Evolutionary conservation across 2,113 vertebrate genomes (phyloP).

Genomic region (Myrmecophaga tridactyla): DNA sequence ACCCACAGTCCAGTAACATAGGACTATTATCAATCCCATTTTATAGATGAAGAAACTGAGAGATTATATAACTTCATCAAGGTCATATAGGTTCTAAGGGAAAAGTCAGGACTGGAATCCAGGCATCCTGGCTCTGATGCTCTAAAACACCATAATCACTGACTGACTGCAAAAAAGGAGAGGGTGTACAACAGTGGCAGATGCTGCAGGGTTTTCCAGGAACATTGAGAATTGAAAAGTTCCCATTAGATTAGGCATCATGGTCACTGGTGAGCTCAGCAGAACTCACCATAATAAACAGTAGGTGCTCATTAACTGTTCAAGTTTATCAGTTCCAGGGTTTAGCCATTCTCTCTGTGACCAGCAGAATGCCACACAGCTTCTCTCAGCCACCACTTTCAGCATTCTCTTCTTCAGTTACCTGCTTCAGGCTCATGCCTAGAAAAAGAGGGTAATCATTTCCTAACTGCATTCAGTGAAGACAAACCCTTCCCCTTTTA

Average conservation of each 20-base stretch:
- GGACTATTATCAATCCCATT: not conserved
- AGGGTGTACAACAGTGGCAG: not conserved
- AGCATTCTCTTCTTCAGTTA: not conserved
- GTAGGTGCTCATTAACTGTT: not conserved
- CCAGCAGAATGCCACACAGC: not conserved
- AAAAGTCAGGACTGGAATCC: not conserved
- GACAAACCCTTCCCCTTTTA: not conserved
- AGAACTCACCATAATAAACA: not conserved
- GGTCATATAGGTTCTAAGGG: not conserved
- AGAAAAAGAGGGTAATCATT: not conserved
- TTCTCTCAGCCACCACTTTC: not conserved
- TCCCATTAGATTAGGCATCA: not conserved
- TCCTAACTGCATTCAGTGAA: not conserved
- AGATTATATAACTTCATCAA: not conserved
- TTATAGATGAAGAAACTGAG: conserved; percentile 32
- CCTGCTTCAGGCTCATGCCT: not conserved
- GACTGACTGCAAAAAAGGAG: not conserved
- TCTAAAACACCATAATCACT: not conserved
- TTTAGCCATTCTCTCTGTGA: not conserved
- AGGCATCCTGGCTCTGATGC: not conserved
- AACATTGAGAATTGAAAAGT: not conserved
- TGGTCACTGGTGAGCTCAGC: not conserved
- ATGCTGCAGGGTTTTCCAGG: not conserved
- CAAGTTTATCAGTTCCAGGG: not conserved
- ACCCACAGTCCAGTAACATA: not conserved